Base-by-base conservation (phyloP, 2,888 invertebrate genomes). In the Abrostola tripartita region DNA sequence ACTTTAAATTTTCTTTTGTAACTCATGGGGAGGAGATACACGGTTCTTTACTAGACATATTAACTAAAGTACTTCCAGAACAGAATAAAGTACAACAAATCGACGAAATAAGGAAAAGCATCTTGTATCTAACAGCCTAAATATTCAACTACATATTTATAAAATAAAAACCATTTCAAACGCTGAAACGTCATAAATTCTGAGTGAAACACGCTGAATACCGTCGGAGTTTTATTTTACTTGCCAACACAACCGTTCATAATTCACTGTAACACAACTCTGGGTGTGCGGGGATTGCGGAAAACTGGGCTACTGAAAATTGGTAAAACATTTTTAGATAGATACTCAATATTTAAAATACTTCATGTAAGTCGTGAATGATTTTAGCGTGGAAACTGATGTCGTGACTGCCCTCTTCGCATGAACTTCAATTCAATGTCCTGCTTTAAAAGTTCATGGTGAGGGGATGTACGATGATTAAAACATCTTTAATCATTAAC, bases 221-320 rank as follows among this genome's bases (percentile, higher is more conserved):
- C 52, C 12, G 10, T n/a, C 47, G 50, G 47, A 68, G 74, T 68
- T 72, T 74, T 71, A 78, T 84, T 86, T 83, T 74, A 81, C 74
- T 76, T 79, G 70, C 73, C 74, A 75, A 79, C 70, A 77, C 74
- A 68, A 61, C 73, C 81, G 72, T 76, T 83, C 79, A 84, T 85
- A 85, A 82, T 85, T 81, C 68, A 65, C 72, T 75, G 83, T 76
- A 85, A 86, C 74, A 81, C 74, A 79, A 78, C 71, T 64, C 71
- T 37, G 40, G 7, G 24, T 9, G 9, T 0, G 7, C 47, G 62
- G 40, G 5, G 51, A 35, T n/a, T 10, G 5, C 6, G 47, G n/a
- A 53, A 36, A 74, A 62, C 1, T 40, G 55, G 6, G 59, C 0
- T 37, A 11, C 9, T 49, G 56, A 49, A 60, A 59, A 62, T 14